Evolutionary conservation across 2,888 invertebrate genomes (phyloP).

Genomic region (Drosophila tripunctata): DNA sequence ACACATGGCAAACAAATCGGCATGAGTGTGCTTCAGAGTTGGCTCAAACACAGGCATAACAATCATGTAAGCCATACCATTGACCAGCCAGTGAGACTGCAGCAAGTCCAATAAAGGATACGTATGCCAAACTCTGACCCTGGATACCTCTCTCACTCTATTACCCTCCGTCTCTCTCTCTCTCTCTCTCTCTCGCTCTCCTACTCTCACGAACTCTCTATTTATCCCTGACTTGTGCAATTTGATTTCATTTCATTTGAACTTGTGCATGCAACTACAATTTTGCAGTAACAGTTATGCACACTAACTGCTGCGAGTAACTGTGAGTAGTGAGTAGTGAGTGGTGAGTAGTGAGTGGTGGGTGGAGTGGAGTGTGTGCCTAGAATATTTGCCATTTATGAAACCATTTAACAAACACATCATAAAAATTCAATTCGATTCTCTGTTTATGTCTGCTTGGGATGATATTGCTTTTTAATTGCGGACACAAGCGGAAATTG

Average conservation of each 20-base stretch:
- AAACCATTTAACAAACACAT: slow-evolving; percentile 78
- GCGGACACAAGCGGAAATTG: slow-evolving; percentile 81
- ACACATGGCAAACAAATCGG: slow-evolving; percentile 46
- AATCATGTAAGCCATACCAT: slow-evolving; percentile 7
- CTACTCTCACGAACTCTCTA: not conserved
- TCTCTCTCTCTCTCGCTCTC: no score
- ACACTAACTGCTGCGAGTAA: no score
- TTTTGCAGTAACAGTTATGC: slow-evolving; percentile 35
- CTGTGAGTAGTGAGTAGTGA: slow-evolving; percentile 27
- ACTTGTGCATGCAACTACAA: slow-evolving; percentile 36
- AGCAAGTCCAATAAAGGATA: slow-evolving; percentile 19
- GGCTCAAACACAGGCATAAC: slow-evolving; percentile 10
- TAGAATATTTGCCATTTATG: slow-evolving; percentile 68
- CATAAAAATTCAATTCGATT: slow-evolving; percentile 78
- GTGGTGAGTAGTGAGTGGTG: not conserved
- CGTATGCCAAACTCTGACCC: slow-evolving; percentile 5
- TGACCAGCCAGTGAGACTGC: not conserved
- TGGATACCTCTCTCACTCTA: not conserved
- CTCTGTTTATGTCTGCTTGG: slow-evolving; percentile 61
- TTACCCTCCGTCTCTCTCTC: not conserved
- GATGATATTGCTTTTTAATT: slow-evolving; percentile 81
- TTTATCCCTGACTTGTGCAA: slow-evolving; percentile 27
- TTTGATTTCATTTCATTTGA: slow-evolving; percentile 58
- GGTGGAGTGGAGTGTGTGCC: slow-evolving; percentile 16
- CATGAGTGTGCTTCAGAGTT: slow-evolving; percentile 1